Conservation (phyloP, 2,113 vertebrate species). For the Heliornis fulica region DNA sequence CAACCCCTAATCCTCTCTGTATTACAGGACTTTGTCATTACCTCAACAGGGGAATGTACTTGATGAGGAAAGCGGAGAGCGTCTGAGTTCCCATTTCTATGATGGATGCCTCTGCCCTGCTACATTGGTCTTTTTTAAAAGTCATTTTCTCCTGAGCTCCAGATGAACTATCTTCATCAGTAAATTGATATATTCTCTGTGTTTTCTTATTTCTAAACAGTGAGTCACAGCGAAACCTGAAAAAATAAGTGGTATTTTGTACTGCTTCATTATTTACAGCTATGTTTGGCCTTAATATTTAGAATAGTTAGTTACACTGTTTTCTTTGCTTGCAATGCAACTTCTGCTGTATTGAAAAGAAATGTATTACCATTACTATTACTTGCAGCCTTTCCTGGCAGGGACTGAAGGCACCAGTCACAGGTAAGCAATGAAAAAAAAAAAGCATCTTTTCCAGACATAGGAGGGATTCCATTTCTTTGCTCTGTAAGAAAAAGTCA, state of each 20-base stretch:
- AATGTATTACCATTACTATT: not conserved
- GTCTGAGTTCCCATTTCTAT: not conserved
- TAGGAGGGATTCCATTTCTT: not conserved
- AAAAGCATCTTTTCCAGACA: not conserved
- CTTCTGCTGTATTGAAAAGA: not conserved
- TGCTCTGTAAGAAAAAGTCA: constrained; percentile 3
- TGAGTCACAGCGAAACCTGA: not conserved
- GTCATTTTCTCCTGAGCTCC: not conserved
- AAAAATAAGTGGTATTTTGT: not conserved
- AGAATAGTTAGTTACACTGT: not conserved
- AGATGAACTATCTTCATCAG: not conserved
- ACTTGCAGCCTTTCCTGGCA: not conserved
- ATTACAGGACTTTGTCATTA: not conserved
- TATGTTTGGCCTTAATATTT: not conserved
- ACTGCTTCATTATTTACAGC: not conserved
- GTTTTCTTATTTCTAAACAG: not conserved
- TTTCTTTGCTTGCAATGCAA: not conserved
- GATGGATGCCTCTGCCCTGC: not conserved
- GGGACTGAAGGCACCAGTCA: not conserved
- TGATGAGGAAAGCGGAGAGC: not conserved
- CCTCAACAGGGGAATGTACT: not conserved
- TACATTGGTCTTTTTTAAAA: not conserved
- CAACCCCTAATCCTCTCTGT: not conserved
- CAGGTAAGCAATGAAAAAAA: not conserved
- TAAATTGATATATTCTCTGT: not conserved